These are phyloP conservation scores for Regulus satrapa DNA, from an alignment of 2,113 vertebrate genomes.

Conservation along the genomic window DNA sequence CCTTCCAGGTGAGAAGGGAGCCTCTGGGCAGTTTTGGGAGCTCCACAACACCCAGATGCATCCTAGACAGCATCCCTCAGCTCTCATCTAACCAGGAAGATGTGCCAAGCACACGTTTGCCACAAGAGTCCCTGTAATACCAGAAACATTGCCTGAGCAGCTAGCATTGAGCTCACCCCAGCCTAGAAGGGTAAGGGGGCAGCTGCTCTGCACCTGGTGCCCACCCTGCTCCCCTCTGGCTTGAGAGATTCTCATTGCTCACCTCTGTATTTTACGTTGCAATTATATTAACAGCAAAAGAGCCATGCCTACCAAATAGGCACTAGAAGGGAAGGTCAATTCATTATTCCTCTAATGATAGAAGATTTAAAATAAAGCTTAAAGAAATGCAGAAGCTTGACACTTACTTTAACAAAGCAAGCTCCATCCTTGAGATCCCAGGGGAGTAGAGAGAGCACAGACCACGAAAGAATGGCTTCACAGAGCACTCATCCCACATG, in stretches of 20 bases:
- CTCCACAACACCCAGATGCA: background rate
- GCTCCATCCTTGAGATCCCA: background rate
- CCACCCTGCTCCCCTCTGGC: background rate
- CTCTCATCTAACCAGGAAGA: background rate
- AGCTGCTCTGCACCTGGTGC: background rate
- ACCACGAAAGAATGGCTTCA: background rate
- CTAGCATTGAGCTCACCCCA: background rate
- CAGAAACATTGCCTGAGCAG: background rate
- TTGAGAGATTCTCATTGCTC: background rate
- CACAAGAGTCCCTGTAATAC: accelerated
- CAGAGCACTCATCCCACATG: accelerated
- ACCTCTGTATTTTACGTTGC: accelerated
- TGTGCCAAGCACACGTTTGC: accelerated
- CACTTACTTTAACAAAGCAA: background rate
- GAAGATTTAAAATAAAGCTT: background rate
- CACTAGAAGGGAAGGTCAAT: background rate
- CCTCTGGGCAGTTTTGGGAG: background rate
- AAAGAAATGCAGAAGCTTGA: background rate
- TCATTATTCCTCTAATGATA: accelerated
- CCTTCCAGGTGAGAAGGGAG: background rate
- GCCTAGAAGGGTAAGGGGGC: background rate
- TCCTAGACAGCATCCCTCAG: background rate
- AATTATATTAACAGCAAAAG: background rate
- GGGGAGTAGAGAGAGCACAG: background rate
- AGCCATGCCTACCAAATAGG: background rate